Evolutionary conservation across 2,888 invertebrate genomes (phyloP), one percentile per base, ranked within the genome.

Genomic region (Idaea biselata): DNA sequence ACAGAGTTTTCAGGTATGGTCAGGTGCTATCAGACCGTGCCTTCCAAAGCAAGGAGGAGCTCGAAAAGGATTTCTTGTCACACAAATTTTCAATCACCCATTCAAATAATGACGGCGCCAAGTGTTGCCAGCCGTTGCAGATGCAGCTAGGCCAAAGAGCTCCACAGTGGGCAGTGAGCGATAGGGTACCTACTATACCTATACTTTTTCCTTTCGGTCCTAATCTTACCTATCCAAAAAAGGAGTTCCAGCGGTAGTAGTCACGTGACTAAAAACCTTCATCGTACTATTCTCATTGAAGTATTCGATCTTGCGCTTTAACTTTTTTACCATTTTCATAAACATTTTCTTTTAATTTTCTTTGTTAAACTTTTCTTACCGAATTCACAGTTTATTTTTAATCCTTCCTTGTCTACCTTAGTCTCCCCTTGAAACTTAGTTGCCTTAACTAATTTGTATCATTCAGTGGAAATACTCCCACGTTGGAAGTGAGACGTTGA

Each of bases 261-360:
- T 77, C 0, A 91, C 81, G 67, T 86, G 76, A 0, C 84, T 78
- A 0, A 92, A 75, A 1, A 90, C 87, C 61, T 83, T 86, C 25
- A 93, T 72, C 58, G 75, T 86, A 61, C 87, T 88, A 64, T 84
- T 75, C 60, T 85, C 84, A 17, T 84, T 87, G 60, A 84, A 91
- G 74, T 83, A 88, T 63, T 83, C 77, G 6, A 87, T 68, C 68
- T 82, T 84, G 18, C 78, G 77, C 58, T 72, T 78, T 7, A 87
- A 59, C 53, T 68, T 70, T 11, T 59, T 62, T 25, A 76, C 53
- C 59, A 80, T 61, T 18, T 63, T 68, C 18, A 61, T 65, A 54
- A 64, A 61, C 54, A 18, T 61, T 44, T 44, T 44, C 11, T 8
- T 14, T 44, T 44, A 44, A 44, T 44, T 44, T 44, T 33, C 33